phyloP scores from a whole-genome alignment of 2,888 invertebrate genomes.

The Philonicus albiceps region DNA sequence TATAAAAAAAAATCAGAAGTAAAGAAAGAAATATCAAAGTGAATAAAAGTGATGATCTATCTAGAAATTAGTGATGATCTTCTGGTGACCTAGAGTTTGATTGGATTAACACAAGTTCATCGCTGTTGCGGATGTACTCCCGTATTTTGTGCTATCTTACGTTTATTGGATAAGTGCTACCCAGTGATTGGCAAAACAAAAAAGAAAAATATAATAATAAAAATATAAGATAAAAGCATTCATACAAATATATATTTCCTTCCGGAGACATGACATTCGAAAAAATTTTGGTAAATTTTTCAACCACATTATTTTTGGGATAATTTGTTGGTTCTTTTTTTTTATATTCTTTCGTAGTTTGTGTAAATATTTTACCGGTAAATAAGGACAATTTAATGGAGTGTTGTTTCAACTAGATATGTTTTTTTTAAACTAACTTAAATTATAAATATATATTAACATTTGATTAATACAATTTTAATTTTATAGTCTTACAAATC shows the following conservation, averaged over 20 bases:
- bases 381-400: neutral
- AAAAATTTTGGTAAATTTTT: conserved; percentile 56
- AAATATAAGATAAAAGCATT: neutral
- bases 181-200: neutral
- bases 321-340: neutral
- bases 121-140: conserved; percentile 24
- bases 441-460: neutral
- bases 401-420: conserved; percentile 7
- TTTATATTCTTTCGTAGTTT: conserved; percentile 2
- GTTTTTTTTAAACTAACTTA: neutral
- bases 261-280: conserved; percentile 59
- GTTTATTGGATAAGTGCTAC: conserved; percentile 35
- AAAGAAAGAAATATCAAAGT: neutral
- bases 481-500: neutral
- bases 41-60: conserved; percentile 5
- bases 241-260: conserved; percentile 48
- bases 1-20: neutral
- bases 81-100: conserved; percentile 10
- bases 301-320: neutral
- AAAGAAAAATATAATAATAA: no score
- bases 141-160: neutral
- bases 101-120: conserved; percentile 22
- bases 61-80: neutral
- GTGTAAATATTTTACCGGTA: neutral
- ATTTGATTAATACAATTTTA: neutral